Evolutionary conservation across 2,113 vertebrate genomes (phyloP), one percentile per base, ranked within the genome.

Genomic region (Oxyura jamaicensis): DNA sequence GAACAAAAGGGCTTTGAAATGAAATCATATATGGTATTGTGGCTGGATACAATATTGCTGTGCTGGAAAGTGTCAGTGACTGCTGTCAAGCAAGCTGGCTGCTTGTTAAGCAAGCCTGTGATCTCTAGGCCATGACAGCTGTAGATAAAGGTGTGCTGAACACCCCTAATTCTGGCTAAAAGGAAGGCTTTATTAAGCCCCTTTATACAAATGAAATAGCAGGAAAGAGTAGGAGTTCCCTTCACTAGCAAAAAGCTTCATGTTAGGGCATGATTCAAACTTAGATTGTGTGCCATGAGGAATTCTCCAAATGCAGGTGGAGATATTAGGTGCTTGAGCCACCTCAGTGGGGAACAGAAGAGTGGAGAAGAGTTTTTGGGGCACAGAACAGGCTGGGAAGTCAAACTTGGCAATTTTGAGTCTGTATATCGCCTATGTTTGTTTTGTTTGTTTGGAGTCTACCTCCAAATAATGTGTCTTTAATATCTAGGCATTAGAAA

Each of bases 1-100:
- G 41, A 87, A 50, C 77, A 89, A 79, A 91, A 94, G 66, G 10
- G 39, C 83, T 93, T 92, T 93, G 77, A 89, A 91, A 87, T 66
- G 18, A 86, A 89, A 92, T 89, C 66, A 36, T 92, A 50, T 17
- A 13, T 87, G 78, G 20, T 72, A 31, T 56, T 56, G 58, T 89
- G 68, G 62, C 48, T 73, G 36, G 48, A n/a, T 88, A 50, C 25
- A 50, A 26, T 78, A 48, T n/a, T 90, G 48, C 69, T 76, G 58
- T 48, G 66, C 42, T 88, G 69, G 46, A 29, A 93, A 84, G 16
- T 20, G 48, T 67, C 76, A 36, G 52, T 62, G 85, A 62, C 39
- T 86, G 35, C 90, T 75, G 46, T 41, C 74, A 84, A 59, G 29
- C 10, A 84, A 81, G 23, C 22, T 60, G 88, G 68, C 35, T 85